These are phyloP conservation scores for Aphis craccivora DNA, from an alignment of 1,140 invertebrate species.

Conservation along the genomic window DNA sequence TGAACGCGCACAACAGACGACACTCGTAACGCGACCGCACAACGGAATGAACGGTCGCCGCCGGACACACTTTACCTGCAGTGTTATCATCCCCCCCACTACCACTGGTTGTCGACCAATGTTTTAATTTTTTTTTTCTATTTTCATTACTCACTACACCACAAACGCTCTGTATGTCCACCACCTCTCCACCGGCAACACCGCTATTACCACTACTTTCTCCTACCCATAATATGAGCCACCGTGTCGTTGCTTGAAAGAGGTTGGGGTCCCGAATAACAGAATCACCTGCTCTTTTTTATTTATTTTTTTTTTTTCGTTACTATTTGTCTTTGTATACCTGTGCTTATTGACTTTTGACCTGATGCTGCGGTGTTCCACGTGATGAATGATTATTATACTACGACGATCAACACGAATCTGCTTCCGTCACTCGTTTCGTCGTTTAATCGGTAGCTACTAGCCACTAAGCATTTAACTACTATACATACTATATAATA, in stretches of 20 bases:
- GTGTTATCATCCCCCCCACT: neutral
- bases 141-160: neutral
- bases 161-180: neutral
- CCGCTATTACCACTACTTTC: neutral
- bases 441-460: neutral
- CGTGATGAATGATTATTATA: neutral
- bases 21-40: neutral
- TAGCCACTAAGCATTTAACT: neutral
- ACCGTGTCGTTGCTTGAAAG: neutral
- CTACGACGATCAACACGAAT: neutral
- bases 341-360: conserved; percentile 2
- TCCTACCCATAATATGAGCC: neutral
- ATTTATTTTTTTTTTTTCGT: neutral
- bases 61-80: conserved; percentile 37
- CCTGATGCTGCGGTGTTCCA: neutral
- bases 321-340: conserved; percentile 20
- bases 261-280: neutral
- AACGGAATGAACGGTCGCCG: conserved; percentile 39
- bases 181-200: neutral
- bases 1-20: conserved; percentile 22
- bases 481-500: neutral
- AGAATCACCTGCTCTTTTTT: neutral
- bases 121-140: neutral
- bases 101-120: neutral
- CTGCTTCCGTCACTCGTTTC: neutral